Evolutionary conservation across 1,140 invertebrate species (phyloP), one percentile per base, ranked within the genome.

Genomic region (Aphelinus certus): DNA sequence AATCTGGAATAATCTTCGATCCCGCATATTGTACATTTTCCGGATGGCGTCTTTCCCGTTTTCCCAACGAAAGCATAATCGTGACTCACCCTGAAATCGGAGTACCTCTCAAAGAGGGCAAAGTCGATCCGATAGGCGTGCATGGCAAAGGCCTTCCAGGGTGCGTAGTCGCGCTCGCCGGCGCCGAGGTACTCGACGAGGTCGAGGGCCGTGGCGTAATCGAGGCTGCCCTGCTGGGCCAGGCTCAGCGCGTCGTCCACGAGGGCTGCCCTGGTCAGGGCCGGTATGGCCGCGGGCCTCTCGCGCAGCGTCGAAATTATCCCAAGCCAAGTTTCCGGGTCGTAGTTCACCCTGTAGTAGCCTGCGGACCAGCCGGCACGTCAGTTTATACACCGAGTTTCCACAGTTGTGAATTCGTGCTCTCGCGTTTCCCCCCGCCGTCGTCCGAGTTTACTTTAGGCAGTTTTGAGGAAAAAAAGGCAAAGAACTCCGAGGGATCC

Each of bases 291-390:
- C 2, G 83, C 76, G 10, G 84, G 86, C 72, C 87, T 81, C 1
- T 77, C 70, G 5, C 81, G 74, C n/a, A 93, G 79, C 43, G 89
- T 87, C 1, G 84, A 67, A 2, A 84, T 83, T 7, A 93, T 80
- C n/a, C 89, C 78, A 47, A 87, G 81, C 92, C 92, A 93, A 81
- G 92, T 92, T 47, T 85, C 79, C 10, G 79, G 62, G 71, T 93
- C 91, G 81, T 93, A 93, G 82, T 92, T 92, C 1, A 93, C 91
- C 56, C 91, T 84, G 78, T 91, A 92, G 77, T 90, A 92, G 43
- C 91, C 91, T 89, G 78, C 9, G 80, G 80, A 26, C 26, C 26
- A 26, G 26, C 26, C 26, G 26, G 26, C 26, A 26, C 26, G 26
- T 9, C 9, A 6, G 51, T 9, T 9, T 53, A 9, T 9, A 9